Evolutionary conservation across 2,113 vertebrate genomes (phyloP), one percentile per base, ranked within the genome.

Genomic region (Sander lucioperca): DNA sequence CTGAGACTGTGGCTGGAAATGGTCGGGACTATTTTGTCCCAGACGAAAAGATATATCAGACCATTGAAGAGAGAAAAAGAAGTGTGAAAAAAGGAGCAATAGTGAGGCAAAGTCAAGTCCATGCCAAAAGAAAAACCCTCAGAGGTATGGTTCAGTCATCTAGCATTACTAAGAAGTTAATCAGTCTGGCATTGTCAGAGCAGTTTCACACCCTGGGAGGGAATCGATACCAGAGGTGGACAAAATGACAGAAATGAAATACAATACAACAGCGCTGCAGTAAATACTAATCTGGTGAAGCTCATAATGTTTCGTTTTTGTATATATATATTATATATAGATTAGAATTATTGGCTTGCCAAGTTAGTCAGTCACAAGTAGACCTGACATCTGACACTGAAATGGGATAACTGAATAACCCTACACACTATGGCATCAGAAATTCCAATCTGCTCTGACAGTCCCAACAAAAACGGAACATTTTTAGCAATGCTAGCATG

Each of bases 1-100:
- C 54, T 0, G 57, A 53, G 33, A 87, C 82, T 16, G 56, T 83
- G 13, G 88, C 72, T 13, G 73, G 2, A 33, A 90, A 92, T 33
- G 30, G 9, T 1, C 7, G 74, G 33, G 0, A n/a, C 1, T 36
- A 61, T 66, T 91, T 88, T 69, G 30, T 51, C 43, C 79, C 62
- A 6, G 79, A 92, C 13, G 30, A 84, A 51, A 48, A 86, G 45
- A 69, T 80, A n/a, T 21, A 69, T 33, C 1, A 0, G 19, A 10
- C 8, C 18, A 61, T 91, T 7, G 23, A 77, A 33, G 74, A 79
- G 36, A 84, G 19, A 39, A 59, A 27, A 53, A 73, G 0, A 19
- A 36, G 30, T 1, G 80, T 85, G 30, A 12, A 89, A 48, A 36
- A 80, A 39, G 69, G 54, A 48, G 86, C 74, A 4, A 23, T 23